Percentiles rank a stretch among this genome's conserved stretches.
phyloP scores from a whole-genome alignment of 2,797 vertebrate genomes.

The Oreochromis mossambicus region DNA sequence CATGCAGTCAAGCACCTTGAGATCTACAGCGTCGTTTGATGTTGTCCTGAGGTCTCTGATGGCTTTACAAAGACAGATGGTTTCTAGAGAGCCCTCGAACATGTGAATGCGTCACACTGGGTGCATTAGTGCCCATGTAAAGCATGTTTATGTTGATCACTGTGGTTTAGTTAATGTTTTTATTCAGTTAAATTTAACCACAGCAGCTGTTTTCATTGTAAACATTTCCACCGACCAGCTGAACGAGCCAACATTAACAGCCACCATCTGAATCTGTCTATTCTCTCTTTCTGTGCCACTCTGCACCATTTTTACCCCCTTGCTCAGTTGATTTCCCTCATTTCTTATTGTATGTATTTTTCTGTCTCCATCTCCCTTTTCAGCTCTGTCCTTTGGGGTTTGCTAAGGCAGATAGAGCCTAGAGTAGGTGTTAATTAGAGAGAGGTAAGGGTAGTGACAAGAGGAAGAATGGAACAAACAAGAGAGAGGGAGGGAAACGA shows the following conservation, averaged over 20 bases:
- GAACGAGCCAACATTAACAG: not conserved
- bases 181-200: slow-evolving; percentile 6
- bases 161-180: not conserved
- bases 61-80: slow-evolving; percentile 48
- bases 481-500: slow-evolving; percentile 31
- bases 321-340: slow-evolving; percentile 17
- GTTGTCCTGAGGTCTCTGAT: slow-evolving; percentile 45
- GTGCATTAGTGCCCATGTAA: not conserved
- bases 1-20: slow-evolving; percentile 6
- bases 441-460: slow-evolving; percentile 44
- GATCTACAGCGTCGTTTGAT: slow-evolving; percentile 44
- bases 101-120: not conserved
- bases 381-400: slow-evolving; percentile 43
- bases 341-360: slow-evolving; percentile 46
- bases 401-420: slow-evolving; percentile 46
- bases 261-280: slow-evolving; percentile 9
- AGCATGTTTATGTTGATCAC: not conserved
- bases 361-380: slow-evolving; percentile 16
- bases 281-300: not conserved
- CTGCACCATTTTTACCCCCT: not conserved
- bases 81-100: slow-evolving; percentile 23
- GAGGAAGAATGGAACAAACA: slow-evolving; percentile 46
- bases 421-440: slow-evolving; percentile 68
- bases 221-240: not conserved
- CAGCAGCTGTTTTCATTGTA: slow-evolving; percentile 17